phyloP scores from a whole-genome alignment of 2,888 invertebrate genomes.

The Sarcophaga rosellei region DNA sequence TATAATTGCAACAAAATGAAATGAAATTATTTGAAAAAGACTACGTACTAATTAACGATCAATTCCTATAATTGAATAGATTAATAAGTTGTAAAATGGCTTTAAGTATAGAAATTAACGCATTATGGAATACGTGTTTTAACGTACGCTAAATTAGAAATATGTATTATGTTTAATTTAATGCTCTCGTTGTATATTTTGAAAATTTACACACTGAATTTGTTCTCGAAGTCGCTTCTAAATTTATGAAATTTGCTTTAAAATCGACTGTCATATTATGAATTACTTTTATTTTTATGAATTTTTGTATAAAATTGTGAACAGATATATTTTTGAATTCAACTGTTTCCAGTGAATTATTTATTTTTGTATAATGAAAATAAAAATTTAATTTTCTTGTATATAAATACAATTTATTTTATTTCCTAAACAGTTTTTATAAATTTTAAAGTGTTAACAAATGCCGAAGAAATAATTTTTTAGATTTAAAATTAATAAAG shows the following conservation, averaged over 20 bases:
- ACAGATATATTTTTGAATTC: background rate
- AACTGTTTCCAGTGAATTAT: slow-evolving; percentile 3
- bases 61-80: slow-evolving; percentile 38
- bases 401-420: background rate
- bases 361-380: slow-evolving; percentile 28
- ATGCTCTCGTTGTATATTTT: slow-evolving; percentile 22
- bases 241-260: background rate
- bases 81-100: slow-evolving; percentile 57
- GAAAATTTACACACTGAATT: slow-evolving; percentile 32
- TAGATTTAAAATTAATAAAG: no score
- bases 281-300: slow-evolving; percentile 30
- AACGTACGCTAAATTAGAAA: slow-evolving; percentile 25
- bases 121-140: slow-evolving; percentile 20
- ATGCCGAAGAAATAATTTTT: no score
- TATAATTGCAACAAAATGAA: background rate
- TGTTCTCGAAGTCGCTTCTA: no score
- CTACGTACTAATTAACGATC: background rate
- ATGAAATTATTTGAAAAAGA: slow-evolving; percentile 34
- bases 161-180: slow-evolving; percentile 10
- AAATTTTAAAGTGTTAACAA: no score
- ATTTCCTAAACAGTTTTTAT: background rate
- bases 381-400: slow-evolving; percentile 18
- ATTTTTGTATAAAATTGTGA: background rate
- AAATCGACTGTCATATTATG: slow-evolving; percentile 23
- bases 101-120: slow-evolving; percentile 29